phyloP scores from a whole-genome alignment of 92 coral and sea anemone genomes.

The Porites lobata region DNA sequence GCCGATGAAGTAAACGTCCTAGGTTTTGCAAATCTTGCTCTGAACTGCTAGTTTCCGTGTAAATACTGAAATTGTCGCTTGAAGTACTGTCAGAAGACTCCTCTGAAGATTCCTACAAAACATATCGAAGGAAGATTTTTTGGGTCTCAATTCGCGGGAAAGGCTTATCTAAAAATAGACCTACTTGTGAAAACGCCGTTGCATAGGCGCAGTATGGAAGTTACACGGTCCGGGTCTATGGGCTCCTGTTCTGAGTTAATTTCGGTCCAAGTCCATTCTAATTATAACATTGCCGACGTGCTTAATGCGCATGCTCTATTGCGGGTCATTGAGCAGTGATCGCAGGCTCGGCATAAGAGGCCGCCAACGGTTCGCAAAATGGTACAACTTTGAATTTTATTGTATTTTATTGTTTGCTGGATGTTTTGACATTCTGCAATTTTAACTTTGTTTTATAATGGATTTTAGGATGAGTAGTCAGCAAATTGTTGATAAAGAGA shows the following conservation, averaged over 20 bases:
- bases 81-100: no score
- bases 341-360: constrained; percentile 83
- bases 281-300: background rate
- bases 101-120: no score
- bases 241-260: background rate
- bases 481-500: constrained; percentile 77
- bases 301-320: background rate
- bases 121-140: no score
- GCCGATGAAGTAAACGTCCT: no score
- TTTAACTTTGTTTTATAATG: constrained; percentile 19
- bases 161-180: no score
- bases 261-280: background rate
- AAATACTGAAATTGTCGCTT: no score
- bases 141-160: no score
- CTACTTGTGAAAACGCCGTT: no score
- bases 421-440: constrained; percentile 13
- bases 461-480: constrained; percentile 77
- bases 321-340: background rate
- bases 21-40: no score
- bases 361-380: constrained; percentile 90
- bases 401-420: constrained; percentile 30
- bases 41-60: no score
- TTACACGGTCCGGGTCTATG: no score
- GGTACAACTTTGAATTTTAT: constrained; percentile 86
- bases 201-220: no score